These are phyloP conservation scores for Elanoides forficatus DNA, from an alignment of 2,113 vertebrate genomes.

Conservation along the genomic window DNA sequence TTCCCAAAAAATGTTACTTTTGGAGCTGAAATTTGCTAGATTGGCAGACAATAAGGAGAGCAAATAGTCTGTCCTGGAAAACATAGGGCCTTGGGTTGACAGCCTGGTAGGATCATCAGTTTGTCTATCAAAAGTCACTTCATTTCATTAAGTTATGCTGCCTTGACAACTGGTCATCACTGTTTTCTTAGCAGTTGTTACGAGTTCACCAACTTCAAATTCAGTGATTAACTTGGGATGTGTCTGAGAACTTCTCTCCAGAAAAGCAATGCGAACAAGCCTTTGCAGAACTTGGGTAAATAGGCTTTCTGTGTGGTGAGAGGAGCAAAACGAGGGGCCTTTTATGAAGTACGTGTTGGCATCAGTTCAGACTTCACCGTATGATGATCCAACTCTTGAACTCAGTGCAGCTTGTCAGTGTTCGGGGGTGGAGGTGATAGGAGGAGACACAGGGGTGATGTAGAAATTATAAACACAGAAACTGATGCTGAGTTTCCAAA, in stretches of 20 bases:
- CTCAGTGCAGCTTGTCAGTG: background rate
- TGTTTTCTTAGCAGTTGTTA: background rate
- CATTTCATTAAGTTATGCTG: background rate
- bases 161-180: background rate
- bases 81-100: background rate
- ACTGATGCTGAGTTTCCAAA: background rate
- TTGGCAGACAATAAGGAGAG: background rate
- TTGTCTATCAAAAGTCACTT: background rate
- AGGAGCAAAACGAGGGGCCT: background rate
- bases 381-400: background rate
- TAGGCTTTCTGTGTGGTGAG: background rate
- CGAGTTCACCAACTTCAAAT: background rate
- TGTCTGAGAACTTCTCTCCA: background rate
- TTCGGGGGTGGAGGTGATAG: background rate
- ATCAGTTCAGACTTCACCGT: background rate
- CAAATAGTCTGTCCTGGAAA: background rate
- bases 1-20: background rate
- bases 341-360: background rate
- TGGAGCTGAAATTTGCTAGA: background rate
- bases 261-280: background rate
- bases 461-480: background rate
- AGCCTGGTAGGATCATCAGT: background rate
- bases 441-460: background rate
- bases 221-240: background rate
- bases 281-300: background rate